A percentile compares a stretch with the other conserved stretches of the same genome.
These are phyloP conservation scores for Desmophyllum pertusum DNA, from an alignment of 92 coral and sea anemone genomes.

Conservation along the genomic window DNA sequence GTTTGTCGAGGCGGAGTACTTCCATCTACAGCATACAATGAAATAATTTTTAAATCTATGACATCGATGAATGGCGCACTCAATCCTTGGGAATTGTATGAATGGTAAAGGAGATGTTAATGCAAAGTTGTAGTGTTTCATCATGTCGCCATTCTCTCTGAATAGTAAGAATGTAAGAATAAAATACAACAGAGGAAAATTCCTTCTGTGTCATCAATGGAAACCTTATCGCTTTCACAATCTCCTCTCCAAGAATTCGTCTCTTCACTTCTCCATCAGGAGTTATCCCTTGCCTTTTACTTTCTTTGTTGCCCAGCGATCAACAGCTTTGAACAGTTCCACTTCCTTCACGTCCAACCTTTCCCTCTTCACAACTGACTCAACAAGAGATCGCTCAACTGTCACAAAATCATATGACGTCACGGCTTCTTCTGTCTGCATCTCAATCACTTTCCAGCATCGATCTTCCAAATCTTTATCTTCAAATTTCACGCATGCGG, in stretches of 20 bases:
- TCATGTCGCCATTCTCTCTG: not conserved
- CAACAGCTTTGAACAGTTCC: slow-evolving; percentile 40
- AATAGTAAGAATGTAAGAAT: not conserved
- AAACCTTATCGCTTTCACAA: slow-evolving; percentile 13
- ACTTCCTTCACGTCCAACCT: slow-evolving; percentile 10
- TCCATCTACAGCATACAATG: not conserved
- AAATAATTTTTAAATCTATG: not conserved
- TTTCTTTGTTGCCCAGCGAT: slow-evolving; percentile 27
- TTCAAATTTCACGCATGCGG: slow-evolving; percentile 46
- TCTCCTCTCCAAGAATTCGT: slow-evolving; percentile 29
- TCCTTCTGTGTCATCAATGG: slow-evolving; percentile 20
- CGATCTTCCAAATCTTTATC: slow-evolving; percentile 36
- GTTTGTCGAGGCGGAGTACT: not conserved
- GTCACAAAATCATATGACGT: slow-evolving; percentile 42
- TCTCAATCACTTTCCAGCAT: slow-evolving; percentile 62
- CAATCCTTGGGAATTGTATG: not conserved
- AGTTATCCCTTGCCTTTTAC: not conserved
- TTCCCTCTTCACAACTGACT: slow-evolving; percentile 24
- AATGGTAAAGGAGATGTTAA: not conserved
- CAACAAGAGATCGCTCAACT: slow-evolving; percentile 12
- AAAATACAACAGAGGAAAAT: slow-evolving; percentile 5
- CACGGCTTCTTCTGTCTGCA: slow-evolving; percentile 50
- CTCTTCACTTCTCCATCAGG: slow-evolving; percentile 6
- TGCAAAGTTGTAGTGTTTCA: not conserved
- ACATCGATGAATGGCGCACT: not conserved